Conservation (phyloP, 2,113 vertebrate species). For the rat (Rattus norvegicus) region GRCr8 NC_086019.1:33952001-33952500, state of each 20-base stretch:
- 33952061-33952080: background rate
- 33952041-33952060: background rate
- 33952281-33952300: background rate
- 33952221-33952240: background rate
- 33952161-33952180: background rate
- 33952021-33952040: background rate
- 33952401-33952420: background rate
- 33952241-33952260: background rate
- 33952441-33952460: accelerated
- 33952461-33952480: background rate
- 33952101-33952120: conserved; percentile 35
- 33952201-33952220: background rate
- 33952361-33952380: background rate
- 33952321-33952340: background rate
- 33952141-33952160: background rate
- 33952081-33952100: background rate
- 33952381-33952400: background rate
- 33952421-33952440: accelerated
- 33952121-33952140: background rate
- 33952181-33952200: conserved; percentile 3
- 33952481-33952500: background rate
- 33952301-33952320: background rate
- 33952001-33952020: background rate
- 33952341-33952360: background rate
- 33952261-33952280: background rate